phyloP scores from a whole-genome alignment of 92 coral and sea anemone genomes.

The Siderastrea siderea region DNA sequence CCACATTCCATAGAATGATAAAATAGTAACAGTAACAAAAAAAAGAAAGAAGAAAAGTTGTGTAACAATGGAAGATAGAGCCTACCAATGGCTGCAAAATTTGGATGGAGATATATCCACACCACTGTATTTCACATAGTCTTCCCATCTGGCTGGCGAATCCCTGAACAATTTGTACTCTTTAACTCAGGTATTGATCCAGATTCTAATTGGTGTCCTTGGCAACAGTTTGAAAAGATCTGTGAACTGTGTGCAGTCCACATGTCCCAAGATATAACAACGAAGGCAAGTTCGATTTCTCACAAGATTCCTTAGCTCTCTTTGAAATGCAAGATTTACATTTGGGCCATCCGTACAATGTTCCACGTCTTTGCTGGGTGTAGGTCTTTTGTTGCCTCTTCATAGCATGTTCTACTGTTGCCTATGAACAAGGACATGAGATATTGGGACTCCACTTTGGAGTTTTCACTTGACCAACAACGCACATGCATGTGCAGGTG shows the following conservation, averaged over 20 bases:
- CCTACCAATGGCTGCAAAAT: constrained; percentile 75
- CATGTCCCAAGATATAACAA: constrained; percentile 77
- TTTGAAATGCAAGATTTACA: constrained; percentile 69
- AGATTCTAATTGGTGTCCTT: constrained; percentile 67
- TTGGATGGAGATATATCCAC: constrained; percentile 70
- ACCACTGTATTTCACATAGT: constrained; percentile 70
- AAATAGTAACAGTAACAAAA: not conserved
- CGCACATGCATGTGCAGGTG: constrained; percentile 67
- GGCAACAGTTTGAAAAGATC: constrained; percentile 77
- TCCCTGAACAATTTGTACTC: constrained; percentile 74
- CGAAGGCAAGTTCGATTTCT: constrained; percentile 36
- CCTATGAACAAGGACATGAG: constrained; percentile 67
- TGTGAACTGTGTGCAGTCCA: constrained; percentile 75
- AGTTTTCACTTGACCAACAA: constrained; percentile 56
- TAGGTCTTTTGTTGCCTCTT: constrained; percentile 59
- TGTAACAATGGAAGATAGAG: not conserved
- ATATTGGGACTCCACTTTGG: constrained; percentile 65
- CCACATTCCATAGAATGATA: constrained; percentile 10
- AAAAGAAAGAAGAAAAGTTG: not conserved
- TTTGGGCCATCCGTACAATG: constrained; percentile 76
- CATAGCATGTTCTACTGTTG: constrained; percentile 66
- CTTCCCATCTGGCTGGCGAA: constrained; percentile 70
- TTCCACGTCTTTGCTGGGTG: constrained; percentile 49
- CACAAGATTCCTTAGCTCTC: constrained; percentile 37
- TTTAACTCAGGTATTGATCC: constrained; percentile 52